These are phyloP conservation scores for Eutolmus rufibarbis DNA, from an alignment of 2,888 invertebrate species.

Conservation along the genomic window DNA sequence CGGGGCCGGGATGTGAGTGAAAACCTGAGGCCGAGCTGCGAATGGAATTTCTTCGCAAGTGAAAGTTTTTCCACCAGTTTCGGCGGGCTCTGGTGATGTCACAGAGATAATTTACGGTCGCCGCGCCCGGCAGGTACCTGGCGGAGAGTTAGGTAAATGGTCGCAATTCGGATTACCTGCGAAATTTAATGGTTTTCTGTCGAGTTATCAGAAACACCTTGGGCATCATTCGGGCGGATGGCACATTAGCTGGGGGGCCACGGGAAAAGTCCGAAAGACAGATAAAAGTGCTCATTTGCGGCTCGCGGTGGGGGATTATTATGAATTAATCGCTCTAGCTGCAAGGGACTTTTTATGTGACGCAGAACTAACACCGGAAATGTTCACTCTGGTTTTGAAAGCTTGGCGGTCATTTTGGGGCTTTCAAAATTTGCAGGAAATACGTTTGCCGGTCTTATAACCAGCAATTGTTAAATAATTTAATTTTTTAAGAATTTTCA, in stretches of 20 bases:
- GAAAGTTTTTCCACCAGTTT: not conserved
- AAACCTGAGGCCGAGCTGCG: not conserved
- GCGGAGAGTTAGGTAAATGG: not conserved
- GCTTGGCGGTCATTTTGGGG: not conserved
- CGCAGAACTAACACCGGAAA: not conserved
- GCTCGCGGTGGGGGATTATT: not conserved
- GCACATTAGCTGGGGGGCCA: not conserved
- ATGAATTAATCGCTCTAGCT: not conserved
- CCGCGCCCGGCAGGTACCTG: not conserved
- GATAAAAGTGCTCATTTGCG: not conserved
- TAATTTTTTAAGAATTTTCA: not conserved
- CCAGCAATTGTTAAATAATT: not conserved
- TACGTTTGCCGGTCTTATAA: not conserved
- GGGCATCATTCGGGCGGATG: not conserved
- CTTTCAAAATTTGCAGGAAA: not conserved
- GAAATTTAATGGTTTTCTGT: not conserved
- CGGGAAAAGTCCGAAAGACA: not conserved
- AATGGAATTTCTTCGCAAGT: not conserved
- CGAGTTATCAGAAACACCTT: slow-evolving; percentile 8
- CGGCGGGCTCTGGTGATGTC: not conserved
- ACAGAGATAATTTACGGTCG: slow-evolving; percentile 8
- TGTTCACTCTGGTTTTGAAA: not conserved
- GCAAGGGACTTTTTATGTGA: not conserved
- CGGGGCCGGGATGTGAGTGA: not conserved
- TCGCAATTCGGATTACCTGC: not conserved